Conservation (phyloP, 2,797 vertebrate species). For the Cirrhinus molitorella region DNA sequence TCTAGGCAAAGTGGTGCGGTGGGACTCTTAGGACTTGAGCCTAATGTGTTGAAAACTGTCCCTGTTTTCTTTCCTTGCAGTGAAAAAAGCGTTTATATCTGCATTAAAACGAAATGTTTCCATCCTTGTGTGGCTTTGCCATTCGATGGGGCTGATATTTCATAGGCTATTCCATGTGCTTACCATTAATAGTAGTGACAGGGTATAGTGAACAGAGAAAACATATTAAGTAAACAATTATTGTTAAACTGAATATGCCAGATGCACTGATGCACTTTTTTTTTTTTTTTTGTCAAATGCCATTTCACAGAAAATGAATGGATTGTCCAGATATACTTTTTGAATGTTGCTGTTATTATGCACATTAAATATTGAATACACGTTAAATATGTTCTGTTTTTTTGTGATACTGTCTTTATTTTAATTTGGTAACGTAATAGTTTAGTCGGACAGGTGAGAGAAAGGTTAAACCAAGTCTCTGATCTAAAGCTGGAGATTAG, state of each 20-base stretch:
- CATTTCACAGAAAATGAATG: background rate
- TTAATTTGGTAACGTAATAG: background rate
- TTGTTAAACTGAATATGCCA: background rate
- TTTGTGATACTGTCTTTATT: background rate
- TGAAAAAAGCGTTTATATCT: constrained; percentile 20
- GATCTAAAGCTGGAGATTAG: background rate
- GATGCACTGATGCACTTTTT: background rate
- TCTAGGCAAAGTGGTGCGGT: constrained; percentile 64
- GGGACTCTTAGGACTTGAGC: constrained; percentile 53
- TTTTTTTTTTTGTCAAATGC: background rate
- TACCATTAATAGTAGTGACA: background rate
- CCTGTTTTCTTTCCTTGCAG: constrained; percentile 16
- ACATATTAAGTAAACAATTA: background rate
- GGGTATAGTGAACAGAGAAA: background rate
- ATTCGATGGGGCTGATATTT: background rate
- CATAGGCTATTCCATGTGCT: background rate
- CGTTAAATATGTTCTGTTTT: background rate
- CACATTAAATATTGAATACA: background rate
- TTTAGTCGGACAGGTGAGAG: background rate
- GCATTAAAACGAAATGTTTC: constrained; percentile 14
- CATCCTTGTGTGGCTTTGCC: background rate
- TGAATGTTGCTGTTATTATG: background rate
- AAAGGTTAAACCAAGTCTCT: background rate
- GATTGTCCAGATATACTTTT: background rate
- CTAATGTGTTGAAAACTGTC: constrained; percentile 59